These are phyloP conservation scores for Dryocosmus kuriphilus DNA, from an alignment of 2,888 invertebrate species.

Conservation along the genomic window DNA sequence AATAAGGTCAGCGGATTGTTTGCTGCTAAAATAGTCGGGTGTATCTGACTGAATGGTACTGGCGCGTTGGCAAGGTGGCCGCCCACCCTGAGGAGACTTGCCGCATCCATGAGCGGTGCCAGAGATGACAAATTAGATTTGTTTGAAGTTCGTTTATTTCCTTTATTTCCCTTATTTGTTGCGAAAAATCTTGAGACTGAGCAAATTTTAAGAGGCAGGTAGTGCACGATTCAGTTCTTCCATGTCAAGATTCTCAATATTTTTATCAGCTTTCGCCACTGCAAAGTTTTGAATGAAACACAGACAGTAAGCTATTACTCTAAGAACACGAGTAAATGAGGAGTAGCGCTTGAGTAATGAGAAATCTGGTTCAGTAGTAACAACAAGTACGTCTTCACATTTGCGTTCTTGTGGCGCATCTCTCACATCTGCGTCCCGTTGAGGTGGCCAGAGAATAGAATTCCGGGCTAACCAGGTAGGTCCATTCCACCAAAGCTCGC, in stretches of 20 bases:
- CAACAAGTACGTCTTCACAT: not conserved
- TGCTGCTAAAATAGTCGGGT: conserved; percentile 62
- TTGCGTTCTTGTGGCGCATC: not conserved
- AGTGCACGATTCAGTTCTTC: not conserved
- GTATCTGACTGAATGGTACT: conserved; percentile 50
- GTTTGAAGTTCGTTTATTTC: not conserved
- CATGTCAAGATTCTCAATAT: not conserved
- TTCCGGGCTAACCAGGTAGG: conserved; percentile 43
- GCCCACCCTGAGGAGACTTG: conserved; percentile 59
- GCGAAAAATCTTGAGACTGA: not conserved
- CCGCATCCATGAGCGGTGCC: not conserved
- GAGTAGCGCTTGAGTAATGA: not conserved
- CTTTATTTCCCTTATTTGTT: not conserved
- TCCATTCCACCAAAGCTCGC: conserved; percentile 50
- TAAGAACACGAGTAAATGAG: not conserved
- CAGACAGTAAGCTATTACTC: not conserved
- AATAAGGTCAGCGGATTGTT: no score
- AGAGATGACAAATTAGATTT: not conserved
- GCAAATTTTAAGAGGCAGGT: not conserved
- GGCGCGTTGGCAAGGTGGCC: conserved; percentile 60
- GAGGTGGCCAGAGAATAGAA: not conserved
- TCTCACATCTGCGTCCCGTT: not conserved
- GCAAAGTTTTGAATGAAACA: no score
- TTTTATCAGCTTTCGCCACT: not conserved
- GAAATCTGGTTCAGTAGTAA: not conserved